Percentiles rank a stretch among this genome's conserved stretches.
Conservation (phyloP, 92 coral and sea anemone genomes). For the Ricordea florida region DNA sequence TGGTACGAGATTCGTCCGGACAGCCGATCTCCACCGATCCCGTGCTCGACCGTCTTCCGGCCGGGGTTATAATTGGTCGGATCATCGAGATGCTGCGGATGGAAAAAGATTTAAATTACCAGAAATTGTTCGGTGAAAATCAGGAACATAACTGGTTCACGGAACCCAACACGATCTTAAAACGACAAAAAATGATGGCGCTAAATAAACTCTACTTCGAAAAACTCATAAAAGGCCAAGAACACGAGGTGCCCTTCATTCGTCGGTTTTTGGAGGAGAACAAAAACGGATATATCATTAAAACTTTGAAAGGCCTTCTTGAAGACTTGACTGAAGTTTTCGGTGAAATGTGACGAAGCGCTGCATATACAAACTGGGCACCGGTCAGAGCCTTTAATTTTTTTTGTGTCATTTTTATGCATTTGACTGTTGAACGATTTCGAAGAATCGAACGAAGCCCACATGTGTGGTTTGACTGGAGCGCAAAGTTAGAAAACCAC, state of each 20-base stretch:
- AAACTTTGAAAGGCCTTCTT: constrained; percentile 69
- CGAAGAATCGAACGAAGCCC: no score
- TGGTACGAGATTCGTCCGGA: constrained; percentile 83
- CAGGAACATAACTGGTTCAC: constrained; percentile 73
- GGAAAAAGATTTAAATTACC: constrained; percentile 75
- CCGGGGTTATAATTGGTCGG: constrained; percentile 73
- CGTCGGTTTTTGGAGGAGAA: constrained; percentile 73
- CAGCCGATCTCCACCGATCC: constrained; percentile 75
- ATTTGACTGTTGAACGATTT: no score
- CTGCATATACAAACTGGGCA: no score
- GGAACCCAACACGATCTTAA: constrained; percentile 72
- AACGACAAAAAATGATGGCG: constrained; percentile 72
- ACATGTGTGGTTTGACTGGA: no score
- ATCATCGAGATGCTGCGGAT: constrained; percentile 59
- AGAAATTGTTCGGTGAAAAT: constrained; percentile 65
- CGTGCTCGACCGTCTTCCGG: constrained; percentile 73
- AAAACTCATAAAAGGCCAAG: constrained; percentile 47
- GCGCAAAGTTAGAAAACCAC: no score
- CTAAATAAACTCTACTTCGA: constrained; percentile 75
- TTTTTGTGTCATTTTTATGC: no score
- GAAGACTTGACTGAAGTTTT: constrained; percentile 74
- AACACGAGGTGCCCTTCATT: constrained; percentile 53
- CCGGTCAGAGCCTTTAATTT: no score
- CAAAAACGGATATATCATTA: constrained; percentile 70
- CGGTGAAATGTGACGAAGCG: constrained; percentile 56